phyloP scores from a whole-genome alignment of 35 echinoderm and acorn worm species.

The Heliocidaris tuberculata region DNA sequence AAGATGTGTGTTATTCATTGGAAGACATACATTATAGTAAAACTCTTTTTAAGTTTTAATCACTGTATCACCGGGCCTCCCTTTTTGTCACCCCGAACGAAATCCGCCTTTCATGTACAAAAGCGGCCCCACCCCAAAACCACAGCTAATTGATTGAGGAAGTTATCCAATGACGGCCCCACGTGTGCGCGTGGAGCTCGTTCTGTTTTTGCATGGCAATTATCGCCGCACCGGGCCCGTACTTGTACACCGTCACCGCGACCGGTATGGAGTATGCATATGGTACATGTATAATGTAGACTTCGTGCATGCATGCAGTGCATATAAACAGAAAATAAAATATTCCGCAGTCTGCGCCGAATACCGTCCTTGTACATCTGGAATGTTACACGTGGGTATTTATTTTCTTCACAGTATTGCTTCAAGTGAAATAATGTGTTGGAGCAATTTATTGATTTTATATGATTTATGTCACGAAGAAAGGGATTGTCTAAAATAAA shows the following conservation, averaged over 20 bases:
- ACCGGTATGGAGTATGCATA: not conserved
- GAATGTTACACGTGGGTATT: conserved; percentile 16
- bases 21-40: too few relatives aligned
- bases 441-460: not conserved
- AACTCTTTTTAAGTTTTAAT: too few relatives aligned
- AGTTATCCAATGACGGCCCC: not conserved
- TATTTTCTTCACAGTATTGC: not conserved
- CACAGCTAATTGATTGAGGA: not conserved
- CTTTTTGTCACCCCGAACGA: too few relatives aligned
- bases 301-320: too few relatives aligned
- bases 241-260: too few relatives aligned
- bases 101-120: too few relatives aligned
- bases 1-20: too few relatives aligned
- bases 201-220: not conserved
- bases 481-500: not conserved
- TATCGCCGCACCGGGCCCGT: not conserved
- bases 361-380: not conserved
- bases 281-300: not conserved
- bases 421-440: not conserved
- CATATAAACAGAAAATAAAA: too few relatives aligned
- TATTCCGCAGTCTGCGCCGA: not conserved
- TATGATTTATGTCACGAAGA: not conserved
- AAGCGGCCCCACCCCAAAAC: not conserved
- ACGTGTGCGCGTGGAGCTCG: not conserved
- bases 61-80: too few relatives aligned